These are phyloP conservation scores for Chaetodon auriga DNA, from an alignment of 2,113 vertebrate genomes.

Conservation along the genomic window DNA sequence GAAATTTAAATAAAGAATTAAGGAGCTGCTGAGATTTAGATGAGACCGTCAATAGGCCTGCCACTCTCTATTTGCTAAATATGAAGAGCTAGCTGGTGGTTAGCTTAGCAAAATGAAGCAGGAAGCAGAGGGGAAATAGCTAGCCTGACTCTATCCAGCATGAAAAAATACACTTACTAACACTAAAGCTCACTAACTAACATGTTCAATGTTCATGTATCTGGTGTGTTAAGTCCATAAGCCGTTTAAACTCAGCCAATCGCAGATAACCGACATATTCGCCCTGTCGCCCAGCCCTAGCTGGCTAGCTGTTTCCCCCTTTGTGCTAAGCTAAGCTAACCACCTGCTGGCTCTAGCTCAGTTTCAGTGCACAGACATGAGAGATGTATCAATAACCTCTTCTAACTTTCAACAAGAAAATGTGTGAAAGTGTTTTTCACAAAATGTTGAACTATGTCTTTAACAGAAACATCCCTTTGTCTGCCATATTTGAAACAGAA, in stretches of 20 bases:
- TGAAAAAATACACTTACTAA: background rate
- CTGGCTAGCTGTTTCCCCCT: too few species aligned
- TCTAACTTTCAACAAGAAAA: background rate
- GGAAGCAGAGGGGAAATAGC: background rate
- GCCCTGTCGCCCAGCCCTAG: too few species aligned
- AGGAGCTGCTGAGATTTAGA: background rate
- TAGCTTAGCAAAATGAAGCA: background rate
- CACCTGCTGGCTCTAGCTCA: background rate
- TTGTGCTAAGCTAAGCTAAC: background rate
- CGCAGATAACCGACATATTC: background rate
- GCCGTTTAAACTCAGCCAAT: background rate
- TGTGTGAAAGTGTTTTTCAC: background rate
- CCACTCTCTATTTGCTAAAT: background rate
- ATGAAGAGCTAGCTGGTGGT: background rate
- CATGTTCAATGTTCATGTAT: background rate
- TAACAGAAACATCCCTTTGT: background rate
- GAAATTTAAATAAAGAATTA: background rate
- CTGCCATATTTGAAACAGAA: constrained; percentile 2
- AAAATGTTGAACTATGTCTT: background rate
- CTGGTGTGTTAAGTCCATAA: background rate
- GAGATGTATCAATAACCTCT: background rate
- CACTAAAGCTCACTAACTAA: background rate
- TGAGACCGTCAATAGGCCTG: background rate
- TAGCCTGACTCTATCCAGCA: background rate
- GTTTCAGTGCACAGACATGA: background rate